Percentiles rank a stretch among this genome's conserved stretches.
Evolutionary conservation across 2,113 vertebrate species (phyloP).

Genomic region (Plectropomus leopardus): DNA sequence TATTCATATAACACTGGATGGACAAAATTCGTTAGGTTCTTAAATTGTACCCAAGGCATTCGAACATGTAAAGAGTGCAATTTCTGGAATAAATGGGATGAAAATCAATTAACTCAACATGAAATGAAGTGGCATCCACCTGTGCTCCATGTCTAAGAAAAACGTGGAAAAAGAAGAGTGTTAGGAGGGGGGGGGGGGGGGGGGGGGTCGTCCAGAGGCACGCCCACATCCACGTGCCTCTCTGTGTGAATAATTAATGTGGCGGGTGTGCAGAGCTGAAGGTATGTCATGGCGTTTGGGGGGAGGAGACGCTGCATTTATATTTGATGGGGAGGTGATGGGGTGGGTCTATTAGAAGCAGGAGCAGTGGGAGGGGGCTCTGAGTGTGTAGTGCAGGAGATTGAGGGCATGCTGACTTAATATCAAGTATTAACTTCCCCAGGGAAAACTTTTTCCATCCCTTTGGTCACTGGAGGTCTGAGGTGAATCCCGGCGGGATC

Average conservation of each 20-base stretch:
- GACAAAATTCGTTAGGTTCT: conserved; percentile 43
- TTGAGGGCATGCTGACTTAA: background rate
- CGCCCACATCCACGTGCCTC: background rate
- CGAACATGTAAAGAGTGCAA: conserved; percentile 4
- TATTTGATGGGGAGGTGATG: conserved; percentile 54
- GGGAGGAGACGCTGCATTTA: conserved; percentile 21
- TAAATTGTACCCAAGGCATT: conserved; percentile 53
- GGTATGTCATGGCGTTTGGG: conserved; percentile 39
- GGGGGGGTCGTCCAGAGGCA: background rate
- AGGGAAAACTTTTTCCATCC: conserved; percentile 1
- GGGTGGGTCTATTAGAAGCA: conserved; percentile 26
- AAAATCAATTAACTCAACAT: conserved; percentile 5
- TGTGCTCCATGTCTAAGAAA: background rate
- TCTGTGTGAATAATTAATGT: conserved; percentile 52
- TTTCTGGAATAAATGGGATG: conserved; percentile 31
- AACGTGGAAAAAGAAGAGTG: background rate
- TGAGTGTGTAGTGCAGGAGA: conserved; percentile 7
- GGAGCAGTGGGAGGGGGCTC: background rate
- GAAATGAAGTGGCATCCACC: conserved; percentile 7
- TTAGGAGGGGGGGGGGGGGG: background rate
- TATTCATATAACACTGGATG: conserved; percentile 25
- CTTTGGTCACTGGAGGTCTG: conserved; percentile 1
- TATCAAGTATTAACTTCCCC: background rate
- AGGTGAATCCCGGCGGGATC: background rate
- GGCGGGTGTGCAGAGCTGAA: conserved; percentile 32